These are phyloP conservation scores for Diploscapter pachys DNA, from an alignment of 1,140 invertebrate species.

Conservation along the genomic window DNA sequence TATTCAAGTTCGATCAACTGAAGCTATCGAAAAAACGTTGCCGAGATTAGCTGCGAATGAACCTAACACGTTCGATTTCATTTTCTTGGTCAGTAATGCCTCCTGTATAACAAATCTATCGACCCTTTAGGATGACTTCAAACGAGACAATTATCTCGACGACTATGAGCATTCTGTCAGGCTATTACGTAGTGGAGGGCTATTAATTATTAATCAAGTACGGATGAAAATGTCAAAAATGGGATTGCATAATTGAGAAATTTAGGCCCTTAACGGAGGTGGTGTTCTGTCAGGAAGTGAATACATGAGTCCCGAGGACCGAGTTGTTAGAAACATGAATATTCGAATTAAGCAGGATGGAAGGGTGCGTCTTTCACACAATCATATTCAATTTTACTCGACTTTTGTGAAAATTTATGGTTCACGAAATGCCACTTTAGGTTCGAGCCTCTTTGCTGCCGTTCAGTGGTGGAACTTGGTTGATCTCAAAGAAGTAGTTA, in stretches of 20 bases:
- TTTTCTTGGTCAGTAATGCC: conserved; percentile 27
- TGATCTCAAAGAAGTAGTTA: conserved; percentile 39
- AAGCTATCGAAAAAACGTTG: conserved; percentile 36
- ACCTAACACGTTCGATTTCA: conserved; percentile 44
- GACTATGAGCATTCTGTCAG: conserved; percentile 41
- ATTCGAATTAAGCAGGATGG: conserved; percentile 40
- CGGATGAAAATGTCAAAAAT: background rate
- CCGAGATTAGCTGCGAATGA: conserved; percentile 35
- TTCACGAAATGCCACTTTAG: background rate
- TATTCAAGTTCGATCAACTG: conserved; percentile 42
- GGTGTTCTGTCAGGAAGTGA: conserved; percentile 37
- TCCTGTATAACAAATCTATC: background rate
- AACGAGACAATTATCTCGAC: conserved; percentile 38
- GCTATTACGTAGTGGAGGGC: conserved; percentile 33
- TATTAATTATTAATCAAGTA: conserved; percentile 36
- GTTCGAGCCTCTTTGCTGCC: conserved; percentile 39
- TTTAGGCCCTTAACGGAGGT: conserved; percentile 38
- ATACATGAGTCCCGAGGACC: conserved; percentile 29
- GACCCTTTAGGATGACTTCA: conserved; percentile 33
- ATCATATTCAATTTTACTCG: too few species aligned
- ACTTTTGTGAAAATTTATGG: too few species aligned
- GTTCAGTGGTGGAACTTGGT: conserved; percentile 38
- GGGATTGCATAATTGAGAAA: conserved; percentile 7
- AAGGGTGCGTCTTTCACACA: conserved; percentile 18
- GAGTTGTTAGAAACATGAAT: conserved; percentile 41